A percentile compares a stretch with the other conserved stretches of the same genome.
Evolutionary conservation across 2,888 invertebrate species (phyloP).

Genomic region (Pachydiplax longipennis): DNA sequence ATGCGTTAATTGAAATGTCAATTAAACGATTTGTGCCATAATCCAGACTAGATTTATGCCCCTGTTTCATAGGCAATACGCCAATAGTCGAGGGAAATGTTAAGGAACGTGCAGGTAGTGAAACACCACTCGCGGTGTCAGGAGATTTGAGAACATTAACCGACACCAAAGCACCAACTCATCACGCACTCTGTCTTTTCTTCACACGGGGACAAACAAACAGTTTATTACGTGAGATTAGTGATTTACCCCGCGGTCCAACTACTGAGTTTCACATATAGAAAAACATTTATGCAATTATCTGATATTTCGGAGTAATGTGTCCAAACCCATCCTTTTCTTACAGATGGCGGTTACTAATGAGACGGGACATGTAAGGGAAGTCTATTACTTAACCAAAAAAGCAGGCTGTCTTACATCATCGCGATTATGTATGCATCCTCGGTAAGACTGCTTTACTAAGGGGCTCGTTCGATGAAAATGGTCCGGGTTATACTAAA

Average conservation of each 20-base stretch:
- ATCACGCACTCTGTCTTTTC: not conserved
- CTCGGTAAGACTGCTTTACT: not conserved
- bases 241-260: not conserved
- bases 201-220: not conserved
- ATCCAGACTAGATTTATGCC: not conserved
- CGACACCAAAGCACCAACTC: slow-evolving; percentile 1
- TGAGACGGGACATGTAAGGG: not conserved
- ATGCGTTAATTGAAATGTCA: not conserved
- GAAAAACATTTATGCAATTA: not conserved
- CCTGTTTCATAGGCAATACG: not conserved
- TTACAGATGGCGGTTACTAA: not conserved
- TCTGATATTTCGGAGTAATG: not conserved
- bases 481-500: not conserved
- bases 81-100: not conserved
- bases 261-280: not conserved
- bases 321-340: not conserved
- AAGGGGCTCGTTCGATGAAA: not conserved
- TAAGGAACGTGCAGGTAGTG: not conserved
- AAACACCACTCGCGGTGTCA: not conserved
- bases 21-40: not conserved
- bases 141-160: not conserved
- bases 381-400: not conserved
- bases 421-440: not conserved
- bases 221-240: not conserved
- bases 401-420: not conserved